Base-by-base conservation (phyloP, 2,797 vertebrate species). In the Mastacembelus armatus region DNA sequence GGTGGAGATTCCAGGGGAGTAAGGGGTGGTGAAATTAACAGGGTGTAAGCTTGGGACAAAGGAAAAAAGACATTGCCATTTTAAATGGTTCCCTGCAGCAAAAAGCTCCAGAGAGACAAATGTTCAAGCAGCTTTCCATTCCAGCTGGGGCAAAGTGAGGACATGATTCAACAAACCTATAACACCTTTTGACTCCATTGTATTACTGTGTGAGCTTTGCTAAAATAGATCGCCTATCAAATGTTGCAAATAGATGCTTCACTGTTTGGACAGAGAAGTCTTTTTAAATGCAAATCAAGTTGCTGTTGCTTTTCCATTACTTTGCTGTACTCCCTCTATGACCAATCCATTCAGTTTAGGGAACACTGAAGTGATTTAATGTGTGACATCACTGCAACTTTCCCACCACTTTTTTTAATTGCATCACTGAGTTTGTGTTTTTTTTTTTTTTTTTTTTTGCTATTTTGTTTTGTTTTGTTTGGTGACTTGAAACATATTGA, bases 251-350 rank as follows among this genome's bases (percentile, higher is more conserved):
- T 70, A 67, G 61, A 52, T 48, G 67, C 71, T 70, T 77, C 15
- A 14, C 43, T 68, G 82, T 81, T 73, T 15, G 30, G 52, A 63
- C 47, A 61, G 45, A 61, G 22, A 44, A 60, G 50, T 66, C 68
- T 78, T 84, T 91, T 91, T 81, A 85, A 81, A 89, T 88, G 81
- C 72, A 87, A 87, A 88, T 87, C 36, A 26, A 58, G 29, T 56
- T 48, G 45, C 68, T 68, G 56, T 72, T 72, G 66, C 56, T 67
- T 80, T 85, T 61, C 56, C 49, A 71, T 83, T 67, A 58, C 69
- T 75, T 59, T 65, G 62, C 61, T 35, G 10, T 12, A 29, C 56
- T 67, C 33, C 59, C 56, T 70, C 33, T 79, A 64, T 75, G 66
- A 80, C 74, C 57, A 48, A 57, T 45, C 63, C 45, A 48, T 64